Base-by-base conservation (phyloP, 2,888 invertebrate species). In the Elegia similella region DNA sequence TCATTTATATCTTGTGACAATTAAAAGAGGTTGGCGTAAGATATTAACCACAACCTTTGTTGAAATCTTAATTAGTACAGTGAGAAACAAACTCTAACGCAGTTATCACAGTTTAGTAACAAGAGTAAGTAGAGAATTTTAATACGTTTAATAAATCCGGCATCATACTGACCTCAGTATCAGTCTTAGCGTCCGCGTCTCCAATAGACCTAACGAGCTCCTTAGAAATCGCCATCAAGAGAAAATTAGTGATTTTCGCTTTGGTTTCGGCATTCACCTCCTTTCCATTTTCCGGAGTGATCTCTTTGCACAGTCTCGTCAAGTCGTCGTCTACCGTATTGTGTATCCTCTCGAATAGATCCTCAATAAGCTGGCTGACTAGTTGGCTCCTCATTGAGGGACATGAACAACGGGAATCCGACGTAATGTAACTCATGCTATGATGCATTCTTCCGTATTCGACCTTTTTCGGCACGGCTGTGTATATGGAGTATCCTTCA, bases 191-290 rank as follows among this genome's bases (percentile, higher is more conserved):
- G 62, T 91, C 91, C 13, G 91, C 91, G 62, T 91, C 91, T 56
- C 91, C 91, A 62, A 91, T 91, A 44, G 91, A 91, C 69, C 91
- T 84, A 65, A 91, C 89, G 58, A 91, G 86, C 70, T 91, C 91
- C 75, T 91, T 91, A 48, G 91, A 91, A 75, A 91, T 91, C 73
- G 90, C 90, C 88, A 90, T 88, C 72, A 91, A 74, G 67, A 91
- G 87, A 77, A 90, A 91, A 84, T 91, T 91, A 62, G 85, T 88
- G 65, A 91, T 91, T 81, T 90, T 90, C 62, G 88, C 84, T 84
- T 88, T 90, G 79, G 87, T 85, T 73, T 90, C 88, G 54, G 75
- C 75, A 61, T 77, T 83, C 52, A 85, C 76, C 65, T 86, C 85
- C 64, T 73, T 78, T 58, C 76, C 80, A 63, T 76, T 78, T 46